Base-by-base conservation (phyloP, 1,140 invertebrate genomes). In the Lucilia cuprina region DNA sequence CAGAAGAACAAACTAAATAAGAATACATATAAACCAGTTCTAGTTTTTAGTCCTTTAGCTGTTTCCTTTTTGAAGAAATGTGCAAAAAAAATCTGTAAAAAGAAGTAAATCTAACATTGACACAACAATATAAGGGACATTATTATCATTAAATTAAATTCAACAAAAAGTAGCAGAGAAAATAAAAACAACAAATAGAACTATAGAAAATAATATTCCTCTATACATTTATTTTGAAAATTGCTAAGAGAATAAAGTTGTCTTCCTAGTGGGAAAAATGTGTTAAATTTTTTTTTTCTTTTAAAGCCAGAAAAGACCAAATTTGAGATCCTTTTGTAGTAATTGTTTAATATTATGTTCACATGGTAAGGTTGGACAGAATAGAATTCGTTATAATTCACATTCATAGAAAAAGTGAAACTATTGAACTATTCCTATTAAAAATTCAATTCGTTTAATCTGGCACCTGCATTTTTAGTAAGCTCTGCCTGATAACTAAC, bases 131-230 rank as follows among this genome's bases (percentile, higher is more conserved):
- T 80, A 25, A 50, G 21, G 77, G 77, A 80, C 77, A 49, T 49
- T 80, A 80, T 50, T 80, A 80, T 75, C 25, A 75, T 80, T 80
- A 30, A 80, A 49, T 80, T 80, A 19, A 78, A 47, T 78, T 41
- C 34, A 41, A 19, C 2, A 19, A 78, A 78, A 78, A 60, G n/a
- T 4, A 60, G n/a, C 2, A 60, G 55, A n/a, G 21, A 70, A 19
- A 70, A 21, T n/a, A 25, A n/a, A 21, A 65, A 65, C 55, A 30
- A 65, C 13, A 65, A 70, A 70, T 21, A 70, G 25, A 70, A 70
- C 8, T 9, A 60, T 2, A 60, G 14, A n/a, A 17, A 60, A 60
- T n/a, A 60, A 60, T 14, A 60, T 5, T 60, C 14, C 55, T 60
- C n/a, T 60, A 60, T 60, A 60, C 14, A 60, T 60, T 60, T 60